Base-by-base conservation (phyloP, 2,888 invertebrate genomes). In the Eutolmus rufibarbis region DNA sequence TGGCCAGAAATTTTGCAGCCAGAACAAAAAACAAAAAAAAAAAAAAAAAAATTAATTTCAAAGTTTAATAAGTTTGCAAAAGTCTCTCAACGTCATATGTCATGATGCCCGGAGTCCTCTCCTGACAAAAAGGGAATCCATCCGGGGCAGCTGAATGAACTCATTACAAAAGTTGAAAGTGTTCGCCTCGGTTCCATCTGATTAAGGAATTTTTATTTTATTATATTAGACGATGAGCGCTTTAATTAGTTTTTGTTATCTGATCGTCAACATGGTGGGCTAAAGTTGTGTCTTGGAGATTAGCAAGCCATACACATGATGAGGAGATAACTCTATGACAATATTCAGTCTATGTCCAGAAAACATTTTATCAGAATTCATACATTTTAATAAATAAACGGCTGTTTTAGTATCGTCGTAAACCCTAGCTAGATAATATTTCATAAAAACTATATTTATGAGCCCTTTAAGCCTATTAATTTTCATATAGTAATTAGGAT, bases 31-130 rank as follows among this genome's bases (percentile, higher is more conserved):
- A 74, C 46, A 85, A 74, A 85, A 43, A 3, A 43, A 43, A 14
- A 12, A 16, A 46, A 34, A 57, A 85, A 85, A 85, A 85, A 74
- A 85, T 85, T 85, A 85, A 85, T 85, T 85, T 85, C 74, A 85
- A 85, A 85, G 74, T 85, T 85, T 85, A 85, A 85, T 85, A 85
- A 85, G 85, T 85, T 82, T 85, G 74, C 40, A 74, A 85, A 46
- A 85, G 85, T 85, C 85, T 40, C 46, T 74, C 74, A 85, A 74
- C 85, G 85, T 85, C 85, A 85, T 85, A 85, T 85, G 85, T 85
- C 85, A 85, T 46, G 51, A 43, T 74, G 46, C 46, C 34, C 66
- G 23, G n/a, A 46, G 14, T 43, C 51, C n/a, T 51, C 51, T 16
- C 23, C 43, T 12, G 74, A 56, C 74, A 56, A 85, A 74, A 28